These are phyloP conservation scores for Drosophila subobscura DNA, from an alignment of 1,140 invertebrate species.

Conservation along the genomic window DNA sequence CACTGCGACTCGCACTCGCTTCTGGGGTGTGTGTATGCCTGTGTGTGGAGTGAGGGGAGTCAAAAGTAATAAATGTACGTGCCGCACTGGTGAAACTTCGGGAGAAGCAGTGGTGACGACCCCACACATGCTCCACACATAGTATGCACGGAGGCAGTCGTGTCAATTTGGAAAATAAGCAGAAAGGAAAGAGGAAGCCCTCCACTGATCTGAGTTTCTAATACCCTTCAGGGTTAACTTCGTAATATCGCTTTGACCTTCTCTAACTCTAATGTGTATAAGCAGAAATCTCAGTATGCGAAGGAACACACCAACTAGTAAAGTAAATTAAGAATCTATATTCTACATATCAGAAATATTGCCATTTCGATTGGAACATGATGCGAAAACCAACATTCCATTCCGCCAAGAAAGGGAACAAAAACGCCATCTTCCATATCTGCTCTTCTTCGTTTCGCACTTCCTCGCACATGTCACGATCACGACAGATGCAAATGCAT, in stretches of 20 bases:
- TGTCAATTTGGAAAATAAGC: constrained; percentile 69
- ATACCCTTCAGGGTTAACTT: not conserved
- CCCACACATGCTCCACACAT: constrained; percentile 6
- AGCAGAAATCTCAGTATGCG: too few relatives aligned
- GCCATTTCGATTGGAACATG: too few relatives aligned
- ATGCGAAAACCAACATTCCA: too few relatives aligned
- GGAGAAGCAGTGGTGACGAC: constrained; percentile 47
- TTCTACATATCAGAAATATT: too few relatives aligned
- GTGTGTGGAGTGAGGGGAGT: constrained; percentile 13
- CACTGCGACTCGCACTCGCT: constrained; percentile 39
- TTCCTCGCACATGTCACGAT: constrained; percentile 58
- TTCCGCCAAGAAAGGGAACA: not conserved
- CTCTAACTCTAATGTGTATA: too few relatives aligned
- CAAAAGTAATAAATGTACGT: constrained; percentile 78
- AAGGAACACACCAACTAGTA: too few relatives aligned
- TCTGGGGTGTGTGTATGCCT: constrained; percentile 10
- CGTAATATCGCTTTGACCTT: too few relatives aligned
- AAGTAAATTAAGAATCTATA: too few relatives aligned
- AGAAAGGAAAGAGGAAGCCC: not conserved
- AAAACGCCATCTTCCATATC: not conserved
- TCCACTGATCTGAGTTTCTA: not conserved
- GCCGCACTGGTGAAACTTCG: constrained; percentile 56
- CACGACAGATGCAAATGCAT: constrained; percentile 66
- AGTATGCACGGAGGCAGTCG: constrained; percentile 37
- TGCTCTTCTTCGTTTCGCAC: not conserved